Evolutionary conservation across 2,888 invertebrate genomes (phyloP), one percentile per base, ranked within the genome.

Genomic region (Poecilobothrus nobilitatus): DNA sequence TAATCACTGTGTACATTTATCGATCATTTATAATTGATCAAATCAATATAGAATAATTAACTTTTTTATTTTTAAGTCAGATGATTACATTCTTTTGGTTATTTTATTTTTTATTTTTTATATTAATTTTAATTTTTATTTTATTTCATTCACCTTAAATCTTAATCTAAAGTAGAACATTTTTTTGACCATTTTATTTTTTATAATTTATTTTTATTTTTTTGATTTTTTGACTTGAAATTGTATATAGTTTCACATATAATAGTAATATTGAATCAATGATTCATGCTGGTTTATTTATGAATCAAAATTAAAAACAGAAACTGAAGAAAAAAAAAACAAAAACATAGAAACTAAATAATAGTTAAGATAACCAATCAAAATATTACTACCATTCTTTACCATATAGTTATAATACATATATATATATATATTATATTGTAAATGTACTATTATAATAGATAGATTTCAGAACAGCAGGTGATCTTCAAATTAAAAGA

Each of bases 251-350:
- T 4, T 27, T 27, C 27, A 2, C 2, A 27, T 53, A 53, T 18
- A 2, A 18, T 6, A 44, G 12, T 44, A 15, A 18, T 53, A 53
- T 53, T 53, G 18, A 53, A 53, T 18, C 53, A 53, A 53, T 53
- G 53, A 53, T 53, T 53, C 53, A 53, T 53, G 53, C 53, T 53
- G 53, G 15, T 53, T 53, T 53, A 53, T 53, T 53, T 53, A 53
- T 53, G 53, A 18, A 53, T 53, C 2, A 53, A 15, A 44, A n/a
- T 12, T 1, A 53, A 18, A 27, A 27, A 27, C 27, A 27, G 9
- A 41, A 9, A 41, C 41, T 41, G 2, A 41, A 2, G 7, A 41
- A 12, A 41, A 15, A 53, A 53, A 6, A 53, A 53, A 44, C 3
- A 44, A 15, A 34, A 34, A 34, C 5, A 34, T 34, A 34, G 34